These are phyloP conservation scores for Synchiropus splendidus DNA, from an alignment of 2,113 vertebrate species.

Conservation along the genomic window DNA sequence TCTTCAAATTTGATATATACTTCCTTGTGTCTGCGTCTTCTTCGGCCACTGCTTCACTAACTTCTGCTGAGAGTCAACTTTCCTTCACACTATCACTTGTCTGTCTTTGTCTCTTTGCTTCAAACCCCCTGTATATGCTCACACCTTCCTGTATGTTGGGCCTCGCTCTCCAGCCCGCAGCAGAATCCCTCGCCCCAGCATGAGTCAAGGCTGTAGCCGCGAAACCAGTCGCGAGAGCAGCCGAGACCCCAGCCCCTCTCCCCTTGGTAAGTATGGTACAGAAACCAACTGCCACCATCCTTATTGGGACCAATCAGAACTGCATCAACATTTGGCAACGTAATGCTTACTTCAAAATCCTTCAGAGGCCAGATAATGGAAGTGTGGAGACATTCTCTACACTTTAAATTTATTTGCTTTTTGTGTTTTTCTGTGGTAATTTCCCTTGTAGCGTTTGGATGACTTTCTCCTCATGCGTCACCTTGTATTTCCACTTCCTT, in stretches of 20 bases:
- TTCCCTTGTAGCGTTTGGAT: no score
- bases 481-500: neutral
- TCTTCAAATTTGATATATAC: no score
- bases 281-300: neutral
- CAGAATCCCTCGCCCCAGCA: conserved; percentile 86
- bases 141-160: neutral
- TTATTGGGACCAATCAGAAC: neutral
- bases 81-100: conserved; percentile 13
- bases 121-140: no score
- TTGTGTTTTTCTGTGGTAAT: neutral
- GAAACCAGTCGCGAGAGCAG: conserved; percentile 94
- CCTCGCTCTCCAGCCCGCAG: conserved; percentile 70
- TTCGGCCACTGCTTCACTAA: neutral
- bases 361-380: no score
- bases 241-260: conserved; percentile 86
- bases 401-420: neutral
- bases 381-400: neutral
- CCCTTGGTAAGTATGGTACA: conserved; percentile 77
- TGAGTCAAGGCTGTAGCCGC: conserved; percentile 94
- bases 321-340: neutral
- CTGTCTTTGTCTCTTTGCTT: conserved; percentile 3
- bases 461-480: neutral
- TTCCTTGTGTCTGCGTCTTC: no score
- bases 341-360: neutral
- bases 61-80: neutral